phyloP scores from a whole-genome alignment of 2,113 vertebrate genomes.

The Taxidea taxus region DNA sequence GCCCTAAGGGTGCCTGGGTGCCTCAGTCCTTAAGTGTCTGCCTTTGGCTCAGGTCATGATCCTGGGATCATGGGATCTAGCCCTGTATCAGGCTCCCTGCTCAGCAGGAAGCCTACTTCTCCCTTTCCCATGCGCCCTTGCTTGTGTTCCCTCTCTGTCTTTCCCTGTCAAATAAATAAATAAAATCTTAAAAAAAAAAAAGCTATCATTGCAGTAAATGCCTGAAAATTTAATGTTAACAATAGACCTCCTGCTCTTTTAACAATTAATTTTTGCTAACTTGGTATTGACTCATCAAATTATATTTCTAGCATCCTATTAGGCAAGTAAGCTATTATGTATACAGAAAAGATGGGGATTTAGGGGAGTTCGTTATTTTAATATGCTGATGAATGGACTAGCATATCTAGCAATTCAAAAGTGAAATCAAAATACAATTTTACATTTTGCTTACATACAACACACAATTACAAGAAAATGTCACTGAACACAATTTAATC shows the following conservation, averaged over 20 bases:
- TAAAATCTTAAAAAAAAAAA: background rate
- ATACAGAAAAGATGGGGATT: background rate
- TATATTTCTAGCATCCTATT: background rate
- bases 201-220: background rate
- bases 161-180: no score
- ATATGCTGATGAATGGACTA: background rate
- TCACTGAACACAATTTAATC: background rate
- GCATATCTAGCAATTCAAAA: background rate
- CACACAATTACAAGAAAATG: background rate
- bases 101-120: no score
- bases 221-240: conserved; percentile 29
- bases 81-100: no score
- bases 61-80: no score
- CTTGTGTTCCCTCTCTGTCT: no score
- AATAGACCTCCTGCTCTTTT: background rate
- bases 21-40: no score
- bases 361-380: background rate
- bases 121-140: no score
- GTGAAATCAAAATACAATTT: background rate
- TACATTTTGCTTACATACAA: background rate
- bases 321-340: background rate
- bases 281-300: background rate
- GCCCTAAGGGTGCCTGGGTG: background rate
- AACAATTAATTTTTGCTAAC: conserved; percentile 38
- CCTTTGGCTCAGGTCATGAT: no score